Evolutionary conservation across 2,888 invertebrate genomes (phyloP), one percentile per base, ranked within the genome.

Genomic region (Dicycla oo): DNA sequence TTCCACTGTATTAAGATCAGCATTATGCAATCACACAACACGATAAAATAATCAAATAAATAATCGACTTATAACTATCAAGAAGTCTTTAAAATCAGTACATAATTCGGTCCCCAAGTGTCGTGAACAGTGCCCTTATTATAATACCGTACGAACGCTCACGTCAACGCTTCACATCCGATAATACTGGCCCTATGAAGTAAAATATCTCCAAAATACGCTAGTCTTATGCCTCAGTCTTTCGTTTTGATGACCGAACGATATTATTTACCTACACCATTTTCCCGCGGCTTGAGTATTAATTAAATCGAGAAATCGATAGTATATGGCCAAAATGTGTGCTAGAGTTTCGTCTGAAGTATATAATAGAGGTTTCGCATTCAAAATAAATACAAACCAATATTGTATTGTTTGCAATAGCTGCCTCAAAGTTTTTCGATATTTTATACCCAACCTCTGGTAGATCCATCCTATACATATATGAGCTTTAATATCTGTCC

Each of bases 151-250:
- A 30, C 43, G 69, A 63, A 56, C 69, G 40, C 61, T 64, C 26
- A 15, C 54, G 43, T 51, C 70, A 51, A 57, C 57, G 18, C 34
- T 23, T 38, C 47, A 34, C 60, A 34, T 69, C n/a, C 34, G 49
- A 63, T 84, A 84, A 84, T 76, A 84, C 81, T 79, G 82, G 57
- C 75, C 63, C 51, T 74, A 64, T 18, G 47, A 64, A 77, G 60
- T 81, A 82, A 84, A 85, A 84, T 65, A 69, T 81, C 65, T 85
- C 78, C 78, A 86, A 88, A 86, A 85, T 74, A 80, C 60, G 73
- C 83, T 81, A 90, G 89, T 89, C 88, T 91, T 87, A 61, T 86
- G 80, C 78, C 69, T 89, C 91, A 91, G 90, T 90, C 90, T 90
- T 87, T 75, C 58, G 38, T 58, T 70, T 71, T 67, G 70, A 80